A percentile compares a stretch with the other conserved stretches of the same genome.
phyloP scores from a whole-genome alignment of 2,888 invertebrate species.

The Synergus japonicus region DNA sequence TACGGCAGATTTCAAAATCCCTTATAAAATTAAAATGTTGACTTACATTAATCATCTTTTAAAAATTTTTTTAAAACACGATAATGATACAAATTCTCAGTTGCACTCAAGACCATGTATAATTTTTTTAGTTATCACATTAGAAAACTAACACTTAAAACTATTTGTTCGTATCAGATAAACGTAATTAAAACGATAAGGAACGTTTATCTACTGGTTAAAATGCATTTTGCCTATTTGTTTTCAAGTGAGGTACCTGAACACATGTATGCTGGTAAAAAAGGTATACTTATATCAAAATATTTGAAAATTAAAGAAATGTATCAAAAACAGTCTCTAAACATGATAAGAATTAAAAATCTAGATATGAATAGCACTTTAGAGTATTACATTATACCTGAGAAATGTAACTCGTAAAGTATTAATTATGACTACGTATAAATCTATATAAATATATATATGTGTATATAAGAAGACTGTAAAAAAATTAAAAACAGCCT shows the following conservation, averaged over 20 bases:
- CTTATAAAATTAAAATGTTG: neutral
- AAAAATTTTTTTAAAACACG: neutral
- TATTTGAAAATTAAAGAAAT: constrained; percentile 2
- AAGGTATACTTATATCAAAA: neutral
- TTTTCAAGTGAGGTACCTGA: too few relatives aligned
- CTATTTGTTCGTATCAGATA: too few relatives aligned
- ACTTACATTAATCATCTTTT: neutral
- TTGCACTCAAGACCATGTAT: too few relatives aligned
- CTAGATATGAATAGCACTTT: neutral
- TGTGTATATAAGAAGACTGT: neutral
- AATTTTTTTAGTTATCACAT: too few relatives aligned
- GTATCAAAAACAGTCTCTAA: constrained; percentile 24
- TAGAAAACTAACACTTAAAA: too few relatives aligned
- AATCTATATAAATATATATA: neutral
- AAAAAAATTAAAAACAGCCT: neutral
- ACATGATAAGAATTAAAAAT: neutral
- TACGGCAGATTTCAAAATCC: neutral
- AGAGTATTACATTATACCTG: neutral
- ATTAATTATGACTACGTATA: neutral
- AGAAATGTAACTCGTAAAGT: too few relatives aligned
- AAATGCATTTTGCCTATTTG: too few relatives aligned
- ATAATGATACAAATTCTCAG: neutral
- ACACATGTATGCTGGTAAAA: too few relatives aligned
- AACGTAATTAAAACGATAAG: too few relatives aligned
- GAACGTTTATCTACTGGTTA: too few relatives aligned